Base-by-base conservation (phyloP, 2,113 vertebrate species). In the Solea solea region DNA sequence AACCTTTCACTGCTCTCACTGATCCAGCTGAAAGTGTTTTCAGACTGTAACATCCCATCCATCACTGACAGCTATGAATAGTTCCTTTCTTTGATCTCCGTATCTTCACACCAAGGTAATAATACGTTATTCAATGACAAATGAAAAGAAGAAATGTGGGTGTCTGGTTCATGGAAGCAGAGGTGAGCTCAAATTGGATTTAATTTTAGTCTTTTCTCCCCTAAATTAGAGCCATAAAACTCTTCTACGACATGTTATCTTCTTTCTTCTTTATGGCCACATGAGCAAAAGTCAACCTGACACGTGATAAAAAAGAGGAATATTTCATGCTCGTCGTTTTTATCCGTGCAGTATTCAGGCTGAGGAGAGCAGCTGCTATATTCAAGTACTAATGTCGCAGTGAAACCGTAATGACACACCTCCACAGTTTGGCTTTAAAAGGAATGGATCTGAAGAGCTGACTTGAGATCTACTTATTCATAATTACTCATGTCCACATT, bases 301-400 rank as follows among this genome's bases (percentile, higher is more conserved):
- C 65, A 8, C 9, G 5, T 39, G 12, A 54, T 34, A 21, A 40
- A 4, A 21, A 55, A 44, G 34, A 39, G 13, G 28, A 48, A n/a
- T 27, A 25, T 34, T 67, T 68, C 0, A 13, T 3, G 50, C n/a
- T 42, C 0, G 9, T 48, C 58, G 3, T 58, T 54, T 40, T 9
- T 27, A 40, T 64, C 34, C 2, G 51, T 41, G 56, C 25, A 5
- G 52, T 0, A 57, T 51, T 69, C 57, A 60, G 25, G 63, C 25
- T 15, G 51, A 25, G 2, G 25, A 56, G 28, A 56, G 61, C 72
- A 63, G 80, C 80, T 76, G 62, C 27, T 16, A 21, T 48, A 3
- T 78, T 78, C 61, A 74, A 28, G 81, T 62, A 70, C 52, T 75
- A 76, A 83, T 61, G 13, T 15, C 25, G 51, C 74, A 13, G 73